Conservation (phyloP, 2,797 vertebrate genomes). For the Streptopelia turtur region DNA sequence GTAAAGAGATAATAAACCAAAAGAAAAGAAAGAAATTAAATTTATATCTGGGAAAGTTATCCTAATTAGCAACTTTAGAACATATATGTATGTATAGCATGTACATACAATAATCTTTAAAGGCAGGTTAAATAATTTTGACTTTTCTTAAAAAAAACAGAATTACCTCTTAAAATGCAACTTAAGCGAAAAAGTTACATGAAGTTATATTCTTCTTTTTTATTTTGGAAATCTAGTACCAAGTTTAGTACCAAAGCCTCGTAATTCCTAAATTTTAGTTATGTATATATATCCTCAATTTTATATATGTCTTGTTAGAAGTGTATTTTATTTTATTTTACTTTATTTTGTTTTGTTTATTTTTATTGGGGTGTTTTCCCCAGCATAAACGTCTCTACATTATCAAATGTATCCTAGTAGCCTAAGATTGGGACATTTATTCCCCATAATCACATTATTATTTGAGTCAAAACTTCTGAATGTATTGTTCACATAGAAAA, state of each 20-base stretch:
- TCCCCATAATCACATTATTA: neutral
- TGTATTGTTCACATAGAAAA: neutral
- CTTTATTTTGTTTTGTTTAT: no score
- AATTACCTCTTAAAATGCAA: neutral
- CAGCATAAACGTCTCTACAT: neutral
- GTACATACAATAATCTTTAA: neutral
- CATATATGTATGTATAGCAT: no score
- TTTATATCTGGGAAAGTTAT: neutral
- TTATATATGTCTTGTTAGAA: no score
- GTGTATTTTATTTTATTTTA: no score
- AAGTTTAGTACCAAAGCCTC: neutral
- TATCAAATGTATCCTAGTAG: neutral
- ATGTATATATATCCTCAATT: neutral
- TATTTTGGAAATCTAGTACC: neutral
- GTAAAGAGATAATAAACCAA: neutral
- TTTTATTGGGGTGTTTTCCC: neutral
- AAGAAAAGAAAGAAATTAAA: neutral
- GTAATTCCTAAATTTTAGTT: neutral
- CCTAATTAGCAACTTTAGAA: neutral
- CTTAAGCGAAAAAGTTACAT: neutral
- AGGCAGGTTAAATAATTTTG: neutral
- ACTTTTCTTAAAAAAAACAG: neutral
- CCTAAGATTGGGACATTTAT: neutral
- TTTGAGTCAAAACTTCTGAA: neutral
- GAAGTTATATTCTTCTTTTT: neutral